These are phyloP conservation scores for Phalanger gymnotis DNA, from an alignment of 2,797 vertebrate species.

Conservation along the genomic window DNA sequence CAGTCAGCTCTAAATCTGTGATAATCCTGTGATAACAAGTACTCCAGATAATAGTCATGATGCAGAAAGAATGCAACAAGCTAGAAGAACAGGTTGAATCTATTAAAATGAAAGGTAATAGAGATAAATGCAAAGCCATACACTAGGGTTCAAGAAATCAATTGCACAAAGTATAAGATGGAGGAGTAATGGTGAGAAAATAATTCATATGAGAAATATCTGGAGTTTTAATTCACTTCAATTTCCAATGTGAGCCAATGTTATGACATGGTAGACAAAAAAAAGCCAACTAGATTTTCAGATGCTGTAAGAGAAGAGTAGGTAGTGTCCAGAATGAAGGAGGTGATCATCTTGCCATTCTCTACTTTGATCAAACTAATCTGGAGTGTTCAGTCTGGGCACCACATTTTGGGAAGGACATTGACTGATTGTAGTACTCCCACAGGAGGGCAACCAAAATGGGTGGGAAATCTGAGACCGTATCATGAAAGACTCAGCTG, in stretches of 20 bases:
- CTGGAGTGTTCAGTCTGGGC: neutral
- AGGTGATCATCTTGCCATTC: neutral
- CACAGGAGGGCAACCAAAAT: neutral
- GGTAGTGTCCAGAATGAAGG: neutral
- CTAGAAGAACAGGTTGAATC: no score
- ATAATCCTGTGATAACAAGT: neutral
- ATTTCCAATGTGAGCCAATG: neutral
- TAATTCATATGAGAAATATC: no score
- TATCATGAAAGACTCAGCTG: neutral
- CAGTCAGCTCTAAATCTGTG: neutral
- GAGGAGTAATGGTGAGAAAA: neutral
- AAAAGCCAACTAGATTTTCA: neutral
- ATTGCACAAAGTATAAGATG: neutral
- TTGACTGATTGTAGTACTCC: neutral
- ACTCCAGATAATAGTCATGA: neutral
- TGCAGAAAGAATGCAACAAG: no score
- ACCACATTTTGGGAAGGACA: neutral
- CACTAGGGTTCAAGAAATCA: no score
- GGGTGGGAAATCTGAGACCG: neutral
- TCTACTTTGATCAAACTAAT: neutral
- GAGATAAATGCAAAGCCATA: no score
- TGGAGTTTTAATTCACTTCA: neutral
- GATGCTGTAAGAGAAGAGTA: neutral
- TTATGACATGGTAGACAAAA: neutral
- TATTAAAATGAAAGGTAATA: no score